phyloP scores from a whole-genome alignment of 2,797 vertebrate genomes.

The Monodelphis domestica region DNA sequence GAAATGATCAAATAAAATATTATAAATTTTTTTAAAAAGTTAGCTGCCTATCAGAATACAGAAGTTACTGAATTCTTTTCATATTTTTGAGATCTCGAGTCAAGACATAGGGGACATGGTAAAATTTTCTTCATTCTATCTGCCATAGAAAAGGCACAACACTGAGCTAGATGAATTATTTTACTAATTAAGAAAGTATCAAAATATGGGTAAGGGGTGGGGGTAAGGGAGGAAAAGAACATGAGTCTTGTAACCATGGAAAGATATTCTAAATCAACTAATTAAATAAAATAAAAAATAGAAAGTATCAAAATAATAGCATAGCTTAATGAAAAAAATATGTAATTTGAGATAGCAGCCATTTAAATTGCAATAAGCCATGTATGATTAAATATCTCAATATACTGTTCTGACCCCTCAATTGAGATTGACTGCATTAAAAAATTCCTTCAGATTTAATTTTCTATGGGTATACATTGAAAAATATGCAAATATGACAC shows the following conservation, averaged over 20 bases:
- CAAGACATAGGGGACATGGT: slow-evolving; percentile 40
- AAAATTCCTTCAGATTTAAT: slow-evolving; percentile 1
- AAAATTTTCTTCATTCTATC: slow-evolving; percentile 64
- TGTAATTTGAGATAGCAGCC: slow-evolving; percentile 50
- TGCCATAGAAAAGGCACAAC: slow-evolving; percentile 59
- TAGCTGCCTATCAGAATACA: not conserved
- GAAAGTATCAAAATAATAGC: slow-evolving; percentile 43
- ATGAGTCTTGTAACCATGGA: too few species aligned
- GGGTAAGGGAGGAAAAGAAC: too few species aligned
- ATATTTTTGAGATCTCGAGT: slow-evolving; percentile 21
- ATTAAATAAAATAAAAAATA: too few species aligned
- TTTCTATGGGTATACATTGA: not conserved
- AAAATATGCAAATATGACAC: not conserved
- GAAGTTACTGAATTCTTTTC: not conserved
- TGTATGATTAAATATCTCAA: rapidly evolving
- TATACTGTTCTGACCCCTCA: not conserved
- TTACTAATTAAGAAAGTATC: slow-evolving; percentile 54
- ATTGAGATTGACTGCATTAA: slow-evolving; percentile 16
- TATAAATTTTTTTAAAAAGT: too few species aligned
- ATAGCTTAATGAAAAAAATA: slow-evolving; percentile 63
- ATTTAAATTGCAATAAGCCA: slow-evolving; percentile 47
- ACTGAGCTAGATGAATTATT: slow-evolving; percentile 62
- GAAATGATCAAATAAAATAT: too few species aligned
- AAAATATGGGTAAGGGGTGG: too few species aligned
- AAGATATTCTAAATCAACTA: too few species aligned